Base-by-base conservation (phyloP, 2,888 invertebrate species). In the Nomada fabriciana region DNA sequence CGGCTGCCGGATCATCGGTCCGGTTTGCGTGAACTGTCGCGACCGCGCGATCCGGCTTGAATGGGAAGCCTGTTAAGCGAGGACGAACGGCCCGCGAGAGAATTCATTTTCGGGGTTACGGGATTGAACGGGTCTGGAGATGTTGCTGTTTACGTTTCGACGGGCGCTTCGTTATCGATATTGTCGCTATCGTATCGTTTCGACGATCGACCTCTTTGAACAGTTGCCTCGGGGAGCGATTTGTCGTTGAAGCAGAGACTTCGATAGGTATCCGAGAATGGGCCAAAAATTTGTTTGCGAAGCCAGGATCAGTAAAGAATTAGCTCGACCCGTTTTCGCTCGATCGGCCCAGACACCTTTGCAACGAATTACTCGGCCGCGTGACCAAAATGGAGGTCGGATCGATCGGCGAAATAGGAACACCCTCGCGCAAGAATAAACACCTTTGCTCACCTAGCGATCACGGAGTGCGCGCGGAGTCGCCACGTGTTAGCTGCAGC, bases 401-500 rank as follows among this genome's bases (percentile, higher is more conserved):
- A 18, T 10, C 20, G 18, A 18, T 50, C 47, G 23, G 2, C 10
- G 36, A 2, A 20, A 20, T n/a, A 20, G 55, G 0, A 10, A 11
- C 55, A 23, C 23, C 23, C 11, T 23, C 25, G 50, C 15, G 47
- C 5, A 25, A 10, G 47, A 65, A 57, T 59, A 50, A 55, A 29
- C 47, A 47, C 47, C 13, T 47, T 47, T 47, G 71, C 91, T 93
- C 90, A 93, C 93, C 93, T 93, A 89, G 91, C 90, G 91, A 92
- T 90, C 90, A 88, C 89, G 90, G 89, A 90, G 91, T 91, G 91
- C 89, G 91, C 89, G 91, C 89, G 90, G 88, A 91, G 90, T 91
- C 91, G 92, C 93, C 93, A 92, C 93, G 93, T 92, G 93, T 93
- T 94, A 93, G 90, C 93, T 92, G 91, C 90, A 91, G 90, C 90